phyloP scores from a whole-genome alignment of 2,113 vertebrate species.

The Mellivora capensis region DNA sequence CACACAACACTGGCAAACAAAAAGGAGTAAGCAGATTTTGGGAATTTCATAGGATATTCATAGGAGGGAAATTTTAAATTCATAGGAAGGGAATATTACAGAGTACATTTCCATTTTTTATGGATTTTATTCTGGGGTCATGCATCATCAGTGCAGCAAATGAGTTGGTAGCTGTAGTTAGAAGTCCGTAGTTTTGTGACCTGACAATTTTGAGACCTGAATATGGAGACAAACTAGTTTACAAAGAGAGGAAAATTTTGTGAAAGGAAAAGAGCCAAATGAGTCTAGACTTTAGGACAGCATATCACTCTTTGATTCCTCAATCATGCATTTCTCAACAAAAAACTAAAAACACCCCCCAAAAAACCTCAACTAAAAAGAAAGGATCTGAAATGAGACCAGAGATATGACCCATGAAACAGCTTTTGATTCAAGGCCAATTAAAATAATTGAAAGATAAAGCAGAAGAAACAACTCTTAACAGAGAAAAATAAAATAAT shows the following conservation, averaged over 20 bases:
- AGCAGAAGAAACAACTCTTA: background rate
- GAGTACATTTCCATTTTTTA: background rate
- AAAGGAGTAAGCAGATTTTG: background rate
- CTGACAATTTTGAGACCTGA: background rate
- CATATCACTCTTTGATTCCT: background rate
- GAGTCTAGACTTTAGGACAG: background rate
- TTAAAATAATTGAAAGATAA: background rate
- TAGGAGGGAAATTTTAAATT: no score
- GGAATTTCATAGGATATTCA: no score
- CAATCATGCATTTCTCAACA: background rate
- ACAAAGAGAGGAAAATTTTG: background rate
- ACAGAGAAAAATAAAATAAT: background rate
- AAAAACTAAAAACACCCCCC: background rate
- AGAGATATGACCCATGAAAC: background rate
- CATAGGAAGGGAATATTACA: background rate
- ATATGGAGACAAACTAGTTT: background rate
- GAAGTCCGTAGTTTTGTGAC: background rate
- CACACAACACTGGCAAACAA: background rate
- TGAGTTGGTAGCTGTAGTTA: accelerated
- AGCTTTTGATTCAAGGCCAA: background rate
- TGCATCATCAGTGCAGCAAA: background rate
- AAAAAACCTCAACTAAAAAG: background rate
- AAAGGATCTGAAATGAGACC: background rate
- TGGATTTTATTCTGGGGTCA: background rate
- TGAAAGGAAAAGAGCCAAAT: background rate